These are phyloP conservation scores for Lithobates sylvaticus DNA, from an alignment of 2,797 vertebrate species.

Conservation along the genomic window DNA sequence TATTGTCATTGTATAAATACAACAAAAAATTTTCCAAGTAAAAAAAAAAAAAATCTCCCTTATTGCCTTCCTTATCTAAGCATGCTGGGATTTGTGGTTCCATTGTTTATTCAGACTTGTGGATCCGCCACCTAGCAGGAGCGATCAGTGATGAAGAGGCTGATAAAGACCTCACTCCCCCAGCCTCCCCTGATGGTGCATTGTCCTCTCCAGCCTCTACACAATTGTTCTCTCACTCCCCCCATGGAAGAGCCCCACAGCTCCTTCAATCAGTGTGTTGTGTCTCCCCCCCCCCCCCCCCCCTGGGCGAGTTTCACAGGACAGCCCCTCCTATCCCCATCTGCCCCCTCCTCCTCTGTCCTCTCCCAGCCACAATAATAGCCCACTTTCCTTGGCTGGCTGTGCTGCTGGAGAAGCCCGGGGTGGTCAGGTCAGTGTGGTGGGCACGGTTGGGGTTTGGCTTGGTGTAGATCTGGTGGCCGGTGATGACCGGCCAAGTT, in stretches of 20 bases:
- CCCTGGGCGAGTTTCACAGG: constrained; percentile 31
- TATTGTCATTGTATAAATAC: too few species aligned
- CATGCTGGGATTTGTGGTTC: not conserved
- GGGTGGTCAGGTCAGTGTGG: constrained; percentile 4
- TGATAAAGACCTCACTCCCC: not conserved
- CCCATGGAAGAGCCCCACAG: not conserved
- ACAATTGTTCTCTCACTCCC: not conserved
- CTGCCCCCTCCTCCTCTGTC: constrained; percentile 30
- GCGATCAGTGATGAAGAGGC: too few species aligned
- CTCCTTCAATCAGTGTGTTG: not conserved
- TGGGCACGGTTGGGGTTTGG: not conserved
- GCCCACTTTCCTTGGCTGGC: not conserved
- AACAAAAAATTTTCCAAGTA: too few species aligned
- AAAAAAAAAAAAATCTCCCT: too few species aligned
- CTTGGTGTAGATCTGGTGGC: not conserved
- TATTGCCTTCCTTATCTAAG: too few species aligned
- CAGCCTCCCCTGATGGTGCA: not conserved
- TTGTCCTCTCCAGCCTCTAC: not conserved
- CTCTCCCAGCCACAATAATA: constrained; percentile 32
- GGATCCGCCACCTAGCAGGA: not conserved
- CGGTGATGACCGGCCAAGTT: not conserved
- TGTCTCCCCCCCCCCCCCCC: not conserved
- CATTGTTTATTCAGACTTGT: not conserved
- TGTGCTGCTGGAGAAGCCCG: not conserved
- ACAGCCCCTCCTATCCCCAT: constrained; percentile 29